Percentiles rank a stretch among this genome's conserved stretches.
Evolutionary conservation across 1,140 invertebrate genomes (phyloP).

Genomic region (Lamellibrachia luymesi): DNA sequence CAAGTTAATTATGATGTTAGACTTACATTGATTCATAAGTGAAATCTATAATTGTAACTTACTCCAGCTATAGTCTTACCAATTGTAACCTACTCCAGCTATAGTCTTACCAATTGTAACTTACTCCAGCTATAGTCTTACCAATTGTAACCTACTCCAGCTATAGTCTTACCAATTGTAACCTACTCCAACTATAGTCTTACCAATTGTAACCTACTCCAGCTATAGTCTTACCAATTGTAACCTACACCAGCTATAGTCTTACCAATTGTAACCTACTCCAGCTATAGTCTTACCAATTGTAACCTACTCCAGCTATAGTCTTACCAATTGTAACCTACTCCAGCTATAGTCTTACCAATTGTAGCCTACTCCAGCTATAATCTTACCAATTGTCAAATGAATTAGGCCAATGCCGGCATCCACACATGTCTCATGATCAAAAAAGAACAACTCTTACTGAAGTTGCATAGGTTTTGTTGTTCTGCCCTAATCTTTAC

Average conservation of each 20-base stretch:
- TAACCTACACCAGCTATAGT: background rate
- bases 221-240: background rate
- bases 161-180: background rate
- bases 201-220: background rate
- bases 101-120: background rate
- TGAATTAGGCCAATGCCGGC: no score
- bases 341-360: background rate
- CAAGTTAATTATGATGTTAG: background rate
- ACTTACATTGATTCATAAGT: background rate
- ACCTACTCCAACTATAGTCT: background rate
- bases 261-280: background rate
- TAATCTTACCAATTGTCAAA: no score
- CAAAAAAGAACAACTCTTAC: no score
- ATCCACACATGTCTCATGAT: no score
- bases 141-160: background rate
- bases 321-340: background rate
- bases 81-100: background rate
- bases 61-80: no score
- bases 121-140: no score
- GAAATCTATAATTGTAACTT: background rate
- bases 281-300: background rate
- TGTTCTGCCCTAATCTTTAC: no score
- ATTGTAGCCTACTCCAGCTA: background rate
- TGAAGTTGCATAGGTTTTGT: no score
- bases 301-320: background rate